Evolutionary conservation across 2,797 vertebrate species (phyloP).

Genomic region (Macroramphosus scolopax): DNA sequence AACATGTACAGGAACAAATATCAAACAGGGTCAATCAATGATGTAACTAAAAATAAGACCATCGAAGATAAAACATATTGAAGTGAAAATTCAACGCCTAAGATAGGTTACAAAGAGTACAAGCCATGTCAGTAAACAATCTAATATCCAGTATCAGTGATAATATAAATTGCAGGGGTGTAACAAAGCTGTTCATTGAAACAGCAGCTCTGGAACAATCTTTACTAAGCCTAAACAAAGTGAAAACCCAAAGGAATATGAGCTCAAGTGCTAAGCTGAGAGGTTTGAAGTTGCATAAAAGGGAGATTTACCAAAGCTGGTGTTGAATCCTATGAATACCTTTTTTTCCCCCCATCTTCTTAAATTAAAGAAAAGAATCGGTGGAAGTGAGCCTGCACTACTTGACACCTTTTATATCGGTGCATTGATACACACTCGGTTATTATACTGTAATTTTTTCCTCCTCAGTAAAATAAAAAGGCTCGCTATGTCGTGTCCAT

Average conservation of each 20-base stretch:
- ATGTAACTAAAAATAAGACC: no score
- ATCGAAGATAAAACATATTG: no score
- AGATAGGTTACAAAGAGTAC: no score
- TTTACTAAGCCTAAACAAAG: background rate
- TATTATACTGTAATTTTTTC: background rate
- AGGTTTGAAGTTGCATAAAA: conserved; percentile 8
- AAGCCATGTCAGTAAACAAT: no score
- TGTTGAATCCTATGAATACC: conserved; percentile 1
- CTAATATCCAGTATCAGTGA: no score
- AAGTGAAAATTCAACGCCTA: no score
- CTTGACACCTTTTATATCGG: background rate
- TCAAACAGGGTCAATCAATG: no score
- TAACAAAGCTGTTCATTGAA: no score
- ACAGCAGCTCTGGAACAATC: background rate
- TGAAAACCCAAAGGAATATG: background rate
- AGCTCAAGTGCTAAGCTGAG: conserved; percentile 1
- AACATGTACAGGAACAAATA: no score
- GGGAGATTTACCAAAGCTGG: background rate
- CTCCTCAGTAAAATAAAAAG: no score
- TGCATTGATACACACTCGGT: background rate
- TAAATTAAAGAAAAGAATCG: background rate
- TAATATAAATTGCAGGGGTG: no score
- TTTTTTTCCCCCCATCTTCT: background rate
- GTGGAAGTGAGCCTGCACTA: background rate
- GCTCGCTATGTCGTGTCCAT: background rate